A percentile compares a stretch with the other conserved stretches of the same genome.
These are phyloP conservation scores for Anolis carolinensis DNA, from an alignment of 2,113 vertebrate species.

Conservation along the genomic window DNA sequence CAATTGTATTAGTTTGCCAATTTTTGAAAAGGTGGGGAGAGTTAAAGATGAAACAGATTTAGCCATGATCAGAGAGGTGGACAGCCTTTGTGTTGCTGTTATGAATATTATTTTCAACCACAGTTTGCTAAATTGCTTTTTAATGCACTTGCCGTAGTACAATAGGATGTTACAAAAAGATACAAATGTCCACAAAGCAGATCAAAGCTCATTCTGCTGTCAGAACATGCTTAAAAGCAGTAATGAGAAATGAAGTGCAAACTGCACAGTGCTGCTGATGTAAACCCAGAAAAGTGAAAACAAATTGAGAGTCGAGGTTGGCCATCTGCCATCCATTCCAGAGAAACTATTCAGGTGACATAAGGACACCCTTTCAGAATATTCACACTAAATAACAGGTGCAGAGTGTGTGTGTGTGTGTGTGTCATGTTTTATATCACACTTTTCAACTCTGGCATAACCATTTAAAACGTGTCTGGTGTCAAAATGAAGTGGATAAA, in stretches of 20 bases:
- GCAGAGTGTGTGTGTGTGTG: too few species aligned
- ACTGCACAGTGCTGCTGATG: conserved; percentile 29
- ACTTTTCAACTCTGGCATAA: not conserved
- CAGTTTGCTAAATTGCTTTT: not conserved
- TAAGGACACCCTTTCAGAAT: conserved; percentile 29
- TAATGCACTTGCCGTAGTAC: not conserved
- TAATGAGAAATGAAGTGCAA: conserved; percentile 43
- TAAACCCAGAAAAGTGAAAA: conserved; percentile 28
- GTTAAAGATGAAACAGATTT: not conserved
- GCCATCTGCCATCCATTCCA: conserved; percentile 39
- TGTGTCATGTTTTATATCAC: not conserved
- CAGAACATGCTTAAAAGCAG: conserved; percentile 45
- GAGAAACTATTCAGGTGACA: conserved; percentile 18
- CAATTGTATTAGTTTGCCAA: not conserved
- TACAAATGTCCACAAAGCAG: conserved; percentile 56
- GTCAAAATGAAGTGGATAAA: not conserved
- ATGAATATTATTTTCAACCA: not conserved
- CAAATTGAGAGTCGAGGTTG: conserved; percentile 22
- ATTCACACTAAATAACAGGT: not conserved
- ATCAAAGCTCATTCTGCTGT: conserved; percentile 54
- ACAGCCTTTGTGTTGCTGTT: not conserved
- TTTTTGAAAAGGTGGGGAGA: not conserved
- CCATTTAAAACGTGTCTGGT: not conserved
- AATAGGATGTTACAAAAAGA: conserved; percentile 26
- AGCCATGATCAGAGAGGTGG: not conserved